Conservation (phyloP, 1,140 invertebrate genomes). For the Lordiphosa collinella region DNA sequence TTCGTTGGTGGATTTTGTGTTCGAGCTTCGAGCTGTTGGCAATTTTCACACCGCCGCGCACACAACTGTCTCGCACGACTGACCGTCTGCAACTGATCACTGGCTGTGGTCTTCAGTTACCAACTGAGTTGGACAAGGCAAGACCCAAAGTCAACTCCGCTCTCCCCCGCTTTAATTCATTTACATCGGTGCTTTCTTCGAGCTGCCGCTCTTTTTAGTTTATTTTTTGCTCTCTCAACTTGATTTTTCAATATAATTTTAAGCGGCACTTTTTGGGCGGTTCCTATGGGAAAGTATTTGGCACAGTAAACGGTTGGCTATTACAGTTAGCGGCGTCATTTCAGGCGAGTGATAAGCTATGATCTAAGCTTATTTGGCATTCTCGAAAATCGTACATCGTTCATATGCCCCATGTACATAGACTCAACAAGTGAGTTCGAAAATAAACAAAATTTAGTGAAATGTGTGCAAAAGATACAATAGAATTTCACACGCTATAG, state of each 20-base stretch:
- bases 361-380: slow-evolving; percentile 16
- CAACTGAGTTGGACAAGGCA: slow-evolving; percentile 53
- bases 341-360: slow-evolving; percentile 27
- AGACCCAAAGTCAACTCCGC: slow-evolving; percentile 2
- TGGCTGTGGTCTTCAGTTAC: slow-evolving; percentile 66
- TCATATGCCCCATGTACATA: no score
- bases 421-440: no score
- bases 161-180: slow-evolving; percentile 20
- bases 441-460: no score
- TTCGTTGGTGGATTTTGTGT: slow-evolving; percentile 20
- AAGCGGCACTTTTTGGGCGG: slow-evolving; percentile 37
- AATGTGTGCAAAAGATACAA: no score
- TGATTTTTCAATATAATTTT: slow-evolving; percentile 69
- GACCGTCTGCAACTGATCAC: slow-evolving; percentile 78
- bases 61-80: slow-evolving; percentile 79
- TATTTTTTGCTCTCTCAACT: slow-evolving; percentile 19
- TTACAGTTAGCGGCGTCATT: slow-evolving; percentile 57
- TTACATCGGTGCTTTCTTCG: slow-evolving; percentile 58
- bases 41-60: slow-evolving; percentile 72
- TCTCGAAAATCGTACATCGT: no score
- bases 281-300: slow-evolving; percentile 71
- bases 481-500: no score
- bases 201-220: slow-evolving; percentile 14
- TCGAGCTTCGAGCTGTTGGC: slow-evolving; percentile 46
- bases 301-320: slow-evolving; percentile 67